Evolutionary conservation across 2,888 invertebrate genomes (phyloP).

Genomic region (Drosophila setosimentum): DNA sequence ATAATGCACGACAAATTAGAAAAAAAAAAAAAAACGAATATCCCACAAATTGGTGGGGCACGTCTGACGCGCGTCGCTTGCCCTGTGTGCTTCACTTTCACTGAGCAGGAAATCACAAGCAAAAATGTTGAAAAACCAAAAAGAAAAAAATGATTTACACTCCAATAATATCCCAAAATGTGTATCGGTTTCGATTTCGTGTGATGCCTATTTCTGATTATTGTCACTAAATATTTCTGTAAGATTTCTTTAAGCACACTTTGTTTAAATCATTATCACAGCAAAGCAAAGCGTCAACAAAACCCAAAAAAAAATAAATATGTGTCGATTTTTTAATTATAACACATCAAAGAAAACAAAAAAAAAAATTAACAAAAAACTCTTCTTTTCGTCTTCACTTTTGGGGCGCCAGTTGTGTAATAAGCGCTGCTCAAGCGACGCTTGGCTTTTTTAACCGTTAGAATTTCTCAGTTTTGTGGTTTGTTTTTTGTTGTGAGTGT

Average conservation of each 20-base stretch:
- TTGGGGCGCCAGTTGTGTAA: constrained; percentile 46
- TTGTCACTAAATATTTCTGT: constrained; percentile 5
- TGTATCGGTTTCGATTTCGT: constrained; percentile 48
- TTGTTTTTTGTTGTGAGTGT: background rate
- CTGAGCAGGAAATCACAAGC: constrained; percentile 42
- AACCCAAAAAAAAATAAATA: constrained; percentile 6
- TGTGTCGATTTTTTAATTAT: constrained; percentile 29
- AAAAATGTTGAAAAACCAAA: constrained; percentile 40
- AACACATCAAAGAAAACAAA: constrained; percentile 26
- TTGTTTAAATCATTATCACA: constrained; percentile 66
- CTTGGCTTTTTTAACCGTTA: constrained; percentile 57
- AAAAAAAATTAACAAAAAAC: constrained; percentile 24
- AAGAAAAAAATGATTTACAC: constrained; percentile 9
- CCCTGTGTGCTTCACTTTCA: constrained; percentile 69
- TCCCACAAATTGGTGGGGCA: constrained; percentile 70
- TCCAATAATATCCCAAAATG: constrained; percentile 46
- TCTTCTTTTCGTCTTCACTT: constrained; percentile 20
- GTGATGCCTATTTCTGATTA: background rate
- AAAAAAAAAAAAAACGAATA: constrained; percentile 19
- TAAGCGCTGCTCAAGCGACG: constrained; percentile 24
- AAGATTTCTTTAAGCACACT: constrained; percentile 30
- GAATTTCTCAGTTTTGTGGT: constrained; percentile 51
- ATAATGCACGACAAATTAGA: constrained; percentile 3
- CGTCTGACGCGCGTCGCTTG: constrained; percentile 54
- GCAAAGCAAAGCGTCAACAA: background rate